phyloP scores from a whole-genome alignment of 2,888 invertebrate genomes.

The Halocaridina rubra region DNA sequence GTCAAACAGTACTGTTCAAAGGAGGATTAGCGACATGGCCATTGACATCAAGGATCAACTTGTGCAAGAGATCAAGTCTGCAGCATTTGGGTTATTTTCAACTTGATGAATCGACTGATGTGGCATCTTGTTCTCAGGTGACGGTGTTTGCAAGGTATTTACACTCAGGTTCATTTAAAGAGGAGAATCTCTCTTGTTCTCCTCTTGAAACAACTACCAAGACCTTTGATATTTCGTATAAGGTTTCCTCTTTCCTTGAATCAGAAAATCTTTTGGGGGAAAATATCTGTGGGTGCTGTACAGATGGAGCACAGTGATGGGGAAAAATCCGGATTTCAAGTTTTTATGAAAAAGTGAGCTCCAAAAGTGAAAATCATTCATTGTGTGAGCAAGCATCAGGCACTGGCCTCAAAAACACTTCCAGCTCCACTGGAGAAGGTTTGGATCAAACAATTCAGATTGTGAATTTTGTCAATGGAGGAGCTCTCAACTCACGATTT shows the following conservation, averaged over 20 bases:
- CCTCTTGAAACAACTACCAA: constrained; percentile 1
- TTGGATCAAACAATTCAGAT: too few relatives aligned
- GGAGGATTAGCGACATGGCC: neutral
- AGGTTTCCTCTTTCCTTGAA: neutral
- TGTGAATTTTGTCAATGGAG: neutral
- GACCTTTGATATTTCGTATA: neutral
- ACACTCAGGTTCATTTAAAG: constrained; percentile 2
- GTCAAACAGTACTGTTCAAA: neutral
- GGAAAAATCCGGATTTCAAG: neutral
- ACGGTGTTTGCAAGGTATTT: neutral
- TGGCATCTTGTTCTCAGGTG: neutral
- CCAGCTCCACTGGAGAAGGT: neutral
- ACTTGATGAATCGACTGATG: too few relatives aligned
- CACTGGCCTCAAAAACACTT: neutral
- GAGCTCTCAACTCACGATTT: neutral
- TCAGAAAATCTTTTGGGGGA: neutral
- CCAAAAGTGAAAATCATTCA: neutral
- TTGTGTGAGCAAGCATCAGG: neutral
- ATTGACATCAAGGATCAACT: neutral
- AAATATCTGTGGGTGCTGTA: neutral
- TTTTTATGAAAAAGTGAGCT: neutral
- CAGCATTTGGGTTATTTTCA: too few relatives aligned
- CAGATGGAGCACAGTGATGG: neutral
- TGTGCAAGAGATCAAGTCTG: neutral
- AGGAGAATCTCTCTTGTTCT: neutral